These are phyloP conservation scores for Centropus unirufus DNA, from an alignment of 2,113 vertebrate genomes.

Conservation along the genomic window DNA sequence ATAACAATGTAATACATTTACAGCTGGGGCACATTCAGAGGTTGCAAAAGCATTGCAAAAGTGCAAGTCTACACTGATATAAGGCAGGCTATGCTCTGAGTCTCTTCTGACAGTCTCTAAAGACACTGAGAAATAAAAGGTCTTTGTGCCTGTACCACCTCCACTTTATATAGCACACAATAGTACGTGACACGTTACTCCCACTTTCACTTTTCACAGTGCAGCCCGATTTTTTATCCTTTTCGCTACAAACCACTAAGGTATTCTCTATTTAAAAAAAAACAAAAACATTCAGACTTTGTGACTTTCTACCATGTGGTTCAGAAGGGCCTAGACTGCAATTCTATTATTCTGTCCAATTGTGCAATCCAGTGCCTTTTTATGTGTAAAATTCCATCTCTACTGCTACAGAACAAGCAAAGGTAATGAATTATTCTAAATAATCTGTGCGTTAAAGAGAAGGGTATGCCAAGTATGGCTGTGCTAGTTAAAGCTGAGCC, in stretches of 20 bases:
- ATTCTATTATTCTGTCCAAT: not conserved
- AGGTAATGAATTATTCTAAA: not conserved
- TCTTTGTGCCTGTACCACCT: conserved; percentile 40
- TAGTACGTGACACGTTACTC: not conserved
- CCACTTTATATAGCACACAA: conserved; percentile 6
- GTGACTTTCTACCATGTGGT: not conserved
- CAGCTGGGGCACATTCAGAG: not conserved
- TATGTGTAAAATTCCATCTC: not conserved
- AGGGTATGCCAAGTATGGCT: not conserved
- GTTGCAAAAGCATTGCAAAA: not conserved
- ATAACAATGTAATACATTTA: not conserved
- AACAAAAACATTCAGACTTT: not conserved
- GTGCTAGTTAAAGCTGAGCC: not conserved
- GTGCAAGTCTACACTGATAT: not conserved
- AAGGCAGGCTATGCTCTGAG: not conserved
- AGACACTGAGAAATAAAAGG: conserved; percentile 38
- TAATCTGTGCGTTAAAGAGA: not conserved
- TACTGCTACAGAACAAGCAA: not conserved
- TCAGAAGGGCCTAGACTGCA: not conserved
- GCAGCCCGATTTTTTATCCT: not conserved
- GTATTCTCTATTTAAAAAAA: not conserved
- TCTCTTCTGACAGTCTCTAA: conserved; percentile 37
- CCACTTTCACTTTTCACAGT: conserved; percentile 22
- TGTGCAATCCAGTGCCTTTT: not conserved
- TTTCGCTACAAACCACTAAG: not conserved